A percentile compares a stretch with the other conserved stretches of the same genome.
phyloP scores from a whole-genome alignment of 2,797 vertebrate genomes.

The Enteromius trimaculatus region DNA sequence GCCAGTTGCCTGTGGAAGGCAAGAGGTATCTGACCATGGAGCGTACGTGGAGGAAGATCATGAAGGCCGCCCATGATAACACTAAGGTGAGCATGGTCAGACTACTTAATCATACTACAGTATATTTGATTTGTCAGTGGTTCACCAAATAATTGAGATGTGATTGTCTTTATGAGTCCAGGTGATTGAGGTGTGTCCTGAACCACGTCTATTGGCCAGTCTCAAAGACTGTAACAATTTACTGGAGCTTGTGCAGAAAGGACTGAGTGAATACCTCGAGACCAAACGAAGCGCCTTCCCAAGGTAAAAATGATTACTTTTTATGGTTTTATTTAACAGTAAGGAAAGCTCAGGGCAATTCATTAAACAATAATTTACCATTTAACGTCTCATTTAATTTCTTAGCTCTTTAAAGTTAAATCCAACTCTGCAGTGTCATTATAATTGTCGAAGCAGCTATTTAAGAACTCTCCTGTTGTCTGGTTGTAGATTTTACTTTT shows the following conservation, averaged over 20 bases:
- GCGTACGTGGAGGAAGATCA: constrained; percentile 84
- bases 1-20: constrained; percentile 86
- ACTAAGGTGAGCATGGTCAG: constrained; percentile 73
- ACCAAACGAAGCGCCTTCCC: constrained; percentile 85
- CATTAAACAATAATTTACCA: background rate
- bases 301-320: constrained; percentile 68
- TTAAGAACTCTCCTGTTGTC: constrained; percentile 35
- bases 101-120: background rate
- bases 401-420: background rate
- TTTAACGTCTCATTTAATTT: background rate
- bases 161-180: constrained; percentile 59
- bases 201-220: constrained; percentile 78
- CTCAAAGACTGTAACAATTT: constrained; percentile 82
- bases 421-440: background rate
- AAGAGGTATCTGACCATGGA: constrained; percentile 86
- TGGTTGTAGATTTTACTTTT: constrained; percentile 89
- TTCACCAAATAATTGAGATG: background rate
- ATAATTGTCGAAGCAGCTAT: background rate
- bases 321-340: background rate
- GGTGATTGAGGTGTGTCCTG: constrained; percentile 88
- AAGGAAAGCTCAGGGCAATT: background rate
- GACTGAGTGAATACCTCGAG: constrained; percentile 90
- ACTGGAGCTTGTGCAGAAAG: constrained; percentile 89
- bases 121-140: background rate
- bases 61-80: constrained; percentile 83